Conservation (phyloP, 1,140 invertebrate species). For the Glomeris maerens region DNA sequence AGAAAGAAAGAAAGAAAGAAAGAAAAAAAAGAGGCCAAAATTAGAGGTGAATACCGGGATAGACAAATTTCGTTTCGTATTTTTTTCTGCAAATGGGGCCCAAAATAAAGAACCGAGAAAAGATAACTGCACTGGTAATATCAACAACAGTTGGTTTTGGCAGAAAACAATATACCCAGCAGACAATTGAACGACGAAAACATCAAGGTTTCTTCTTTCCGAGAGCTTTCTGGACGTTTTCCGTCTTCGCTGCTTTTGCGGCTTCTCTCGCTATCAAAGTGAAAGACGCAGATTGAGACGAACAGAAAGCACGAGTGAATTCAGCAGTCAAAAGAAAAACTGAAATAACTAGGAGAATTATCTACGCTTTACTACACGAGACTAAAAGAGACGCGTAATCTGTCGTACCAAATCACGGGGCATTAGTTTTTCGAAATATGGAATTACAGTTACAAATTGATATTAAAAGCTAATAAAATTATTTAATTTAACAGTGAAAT, state of each 20-base stretch:
- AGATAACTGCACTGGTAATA: too few species aligned
- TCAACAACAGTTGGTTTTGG: too few species aligned
- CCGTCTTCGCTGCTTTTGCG: conserved; percentile 37
- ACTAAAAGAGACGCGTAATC: background rate
- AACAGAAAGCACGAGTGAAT: background rate
- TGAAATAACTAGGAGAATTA: background rate
- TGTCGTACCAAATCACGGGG: background rate
- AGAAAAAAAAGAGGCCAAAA: too few species aligned
- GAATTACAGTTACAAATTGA: background rate
- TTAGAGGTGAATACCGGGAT: too few species aligned
- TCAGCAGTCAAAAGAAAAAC: conserved; percentile 13
- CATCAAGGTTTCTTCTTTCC: conserved; percentile 36
- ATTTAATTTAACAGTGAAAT: too few species aligned
- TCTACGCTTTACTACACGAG: background rate
- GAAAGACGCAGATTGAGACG: background rate
- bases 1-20: too few species aligned
- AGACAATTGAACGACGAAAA: too few species aligned
- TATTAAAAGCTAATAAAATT: too few species aligned
- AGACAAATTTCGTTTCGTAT: too few species aligned
- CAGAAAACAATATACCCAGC: too few species aligned
- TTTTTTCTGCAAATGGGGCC: too few species aligned
- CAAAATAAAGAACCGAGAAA: too few species aligned
- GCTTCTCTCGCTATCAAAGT: conserved; percentile 35
- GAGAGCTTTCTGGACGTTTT: conserved; percentile 40
- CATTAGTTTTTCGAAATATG: background rate